Base-by-base conservation (phyloP, 2,113 vertebrate species). In the Carassius auratus region DNA sequence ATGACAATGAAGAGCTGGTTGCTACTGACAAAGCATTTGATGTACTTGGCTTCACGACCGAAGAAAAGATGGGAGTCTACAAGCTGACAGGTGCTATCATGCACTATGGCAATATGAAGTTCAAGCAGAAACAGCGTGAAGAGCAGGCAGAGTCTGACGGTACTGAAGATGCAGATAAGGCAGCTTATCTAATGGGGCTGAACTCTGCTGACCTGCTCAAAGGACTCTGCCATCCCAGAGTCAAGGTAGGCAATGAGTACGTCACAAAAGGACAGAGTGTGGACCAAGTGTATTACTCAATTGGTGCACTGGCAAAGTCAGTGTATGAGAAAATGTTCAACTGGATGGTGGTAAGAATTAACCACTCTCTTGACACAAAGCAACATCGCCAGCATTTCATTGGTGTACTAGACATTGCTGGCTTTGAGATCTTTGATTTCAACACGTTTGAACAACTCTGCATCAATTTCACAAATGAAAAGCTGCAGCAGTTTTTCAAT, bases 91-190 rank as follows among this genome's bases (percentile, higher is more conserved):
- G 97, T 0, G 95, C 97, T 87, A 97, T 97, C 86, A 96, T 97
- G 96, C 97, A 97, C 88, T 95, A 95, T 0, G 97, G 96, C 21
- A 97, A 97, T 91, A 95, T 97, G 96, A 97, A 94, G 89, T 97
- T 96, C 91, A 97, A 97, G 88, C 95, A 97, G 90, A 97, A 96
- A 89, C 97, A 97, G 88, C 92, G 97, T 0, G 97, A 98, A 81
- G 97, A 98, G 85, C 96, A 97, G 90, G 97, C 96, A 0, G 97
- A 97, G 89, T 92, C 96, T 0, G 97, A 97, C 0, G 96, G 96
- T 71, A 97, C 96, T 0, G 97, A 89, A 92, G 91, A 93, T 5
- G 95, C 92, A 2, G 95, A 95, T 87, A 95, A 96, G 86, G 90
- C 94, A 1, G 92, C 95, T n/a, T 96, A 96, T 90, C 90, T 97